phyloP scores from a whole-genome alignment of 2,797 vertebrate genomes.

The Alca torda region DNA sequence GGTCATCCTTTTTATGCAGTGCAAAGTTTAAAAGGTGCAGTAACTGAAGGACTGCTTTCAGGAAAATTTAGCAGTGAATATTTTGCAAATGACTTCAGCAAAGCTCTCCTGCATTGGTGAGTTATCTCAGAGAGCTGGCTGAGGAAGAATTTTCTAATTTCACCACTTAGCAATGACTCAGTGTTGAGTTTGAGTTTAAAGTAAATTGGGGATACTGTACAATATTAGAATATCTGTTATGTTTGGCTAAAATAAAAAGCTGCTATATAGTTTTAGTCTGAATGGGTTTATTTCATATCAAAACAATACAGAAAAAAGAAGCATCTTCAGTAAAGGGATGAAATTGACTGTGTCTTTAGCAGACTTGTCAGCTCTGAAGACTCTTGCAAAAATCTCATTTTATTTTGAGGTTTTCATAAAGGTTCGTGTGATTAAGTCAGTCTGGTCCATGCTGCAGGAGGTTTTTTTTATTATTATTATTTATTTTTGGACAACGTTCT shows the following conservation, averaged over 20 bases:
- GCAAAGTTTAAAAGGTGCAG: background rate
- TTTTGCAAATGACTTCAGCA: background rate
- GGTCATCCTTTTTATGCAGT: constrained; percentile 4
- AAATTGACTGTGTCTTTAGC: background rate
- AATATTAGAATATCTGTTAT: background rate
- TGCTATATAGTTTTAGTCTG: background rate
- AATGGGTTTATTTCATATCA: background rate
- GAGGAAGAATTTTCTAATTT: background rate
- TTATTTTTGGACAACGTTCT: background rate
- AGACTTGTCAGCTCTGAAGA: background rate
- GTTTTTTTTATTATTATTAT: background rate
- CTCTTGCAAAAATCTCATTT: background rate
- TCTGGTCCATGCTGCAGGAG: background rate
- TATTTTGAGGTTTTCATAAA: background rate
- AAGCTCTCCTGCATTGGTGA: background rate
- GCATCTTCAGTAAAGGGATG: background rate
- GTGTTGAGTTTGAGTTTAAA: background rate
- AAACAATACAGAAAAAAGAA: background rate
- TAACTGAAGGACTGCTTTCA: background rate
- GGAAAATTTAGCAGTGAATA: background rate
- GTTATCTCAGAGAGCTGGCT: background rate
- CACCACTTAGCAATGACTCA: background rate
- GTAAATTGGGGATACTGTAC: background rate
- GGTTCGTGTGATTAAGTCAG: background rate
- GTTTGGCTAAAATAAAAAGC: background rate